Evolutionary conservation across 2,113 vertebrate species (phyloP).

Genomic region (Rutilus rutilus): DNA sequence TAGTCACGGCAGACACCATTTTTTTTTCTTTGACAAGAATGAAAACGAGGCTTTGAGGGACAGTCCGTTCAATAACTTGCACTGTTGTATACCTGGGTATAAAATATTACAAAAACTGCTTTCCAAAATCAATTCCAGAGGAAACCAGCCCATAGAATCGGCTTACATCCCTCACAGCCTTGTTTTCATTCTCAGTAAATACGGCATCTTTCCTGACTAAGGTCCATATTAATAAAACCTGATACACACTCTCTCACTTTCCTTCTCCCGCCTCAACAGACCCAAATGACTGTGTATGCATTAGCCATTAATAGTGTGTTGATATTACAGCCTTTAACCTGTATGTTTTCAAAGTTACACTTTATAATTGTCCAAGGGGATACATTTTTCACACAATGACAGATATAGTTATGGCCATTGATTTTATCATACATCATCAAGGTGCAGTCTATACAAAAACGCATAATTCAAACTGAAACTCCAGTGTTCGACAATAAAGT

Average conservation of each 20-base stretch:
- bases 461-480: not conserved
- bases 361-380: not conserved
- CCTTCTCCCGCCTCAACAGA: not conserved
- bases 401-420: not conserved
- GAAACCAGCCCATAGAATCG: not conserved
- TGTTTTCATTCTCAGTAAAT: not conserved
- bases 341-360: not conserved
- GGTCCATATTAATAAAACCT: slow-evolving; percentile 30
- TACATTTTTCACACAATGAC: not conserved
- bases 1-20: not conserved
- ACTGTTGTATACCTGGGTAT: not conserved
- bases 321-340: not conserved
- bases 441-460: not conserved
- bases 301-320: slow-evolving; percentile 14
- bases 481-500: not conserved
- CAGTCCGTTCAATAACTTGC: not conserved
- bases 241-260: slow-evolving; percentile 3
- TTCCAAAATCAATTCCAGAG: not conserved
- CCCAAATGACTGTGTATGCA: not conserved
- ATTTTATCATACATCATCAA: slow-evolving; percentile 20
- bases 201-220: slow-evolving; percentile 3
- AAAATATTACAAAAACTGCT: not conserved
- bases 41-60: not conserved
- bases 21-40: slow-evolving; percentile 1
- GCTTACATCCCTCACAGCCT: not conserved